These are phyloP conservation scores for Lagorchestes hirsutus DNA, from an alignment of 2,797 vertebrate genomes.

Conservation along the genomic window DNA sequence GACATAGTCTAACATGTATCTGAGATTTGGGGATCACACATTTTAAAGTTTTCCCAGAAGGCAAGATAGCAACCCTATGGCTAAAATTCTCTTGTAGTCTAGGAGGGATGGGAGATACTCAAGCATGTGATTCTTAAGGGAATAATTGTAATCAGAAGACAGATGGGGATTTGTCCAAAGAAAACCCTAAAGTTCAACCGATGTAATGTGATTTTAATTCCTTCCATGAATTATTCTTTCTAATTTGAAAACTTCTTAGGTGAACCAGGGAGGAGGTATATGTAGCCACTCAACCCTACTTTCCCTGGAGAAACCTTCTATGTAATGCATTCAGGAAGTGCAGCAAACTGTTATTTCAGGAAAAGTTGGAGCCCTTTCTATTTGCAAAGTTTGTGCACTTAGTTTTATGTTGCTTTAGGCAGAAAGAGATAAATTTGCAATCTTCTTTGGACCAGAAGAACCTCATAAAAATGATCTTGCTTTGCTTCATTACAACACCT, in stretches of 20 bases:
- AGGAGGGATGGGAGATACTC: neutral
- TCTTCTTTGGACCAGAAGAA: slow-evolving; percentile 67
- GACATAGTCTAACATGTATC: neutral
- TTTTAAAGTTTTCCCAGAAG: neutral
- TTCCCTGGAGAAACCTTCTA: neutral
- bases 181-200: neutral
- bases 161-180: neutral
- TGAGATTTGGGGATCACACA: neutral
- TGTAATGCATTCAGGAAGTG: neutral
- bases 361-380: neutral
- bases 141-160: neutral
- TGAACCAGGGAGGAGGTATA: neutral
- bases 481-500: slow-evolving; percentile 83
- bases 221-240: neutral
- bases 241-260: neutral
- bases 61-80: neutral
- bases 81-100: neutral
- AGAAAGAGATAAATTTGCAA: slow-evolving; percentile 64
- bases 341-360: neutral
- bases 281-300: neutral
- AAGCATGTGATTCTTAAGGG: neutral
- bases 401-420: slow-evolving; percentile 61
- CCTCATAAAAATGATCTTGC: slow-evolving; percentile 75
- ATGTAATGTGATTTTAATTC: neutral
- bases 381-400: slow-evolving; percentile 25